phyloP scores from a whole-genome alignment of 2,888 invertebrate species.

The Watsonalla binaria region DNA sequence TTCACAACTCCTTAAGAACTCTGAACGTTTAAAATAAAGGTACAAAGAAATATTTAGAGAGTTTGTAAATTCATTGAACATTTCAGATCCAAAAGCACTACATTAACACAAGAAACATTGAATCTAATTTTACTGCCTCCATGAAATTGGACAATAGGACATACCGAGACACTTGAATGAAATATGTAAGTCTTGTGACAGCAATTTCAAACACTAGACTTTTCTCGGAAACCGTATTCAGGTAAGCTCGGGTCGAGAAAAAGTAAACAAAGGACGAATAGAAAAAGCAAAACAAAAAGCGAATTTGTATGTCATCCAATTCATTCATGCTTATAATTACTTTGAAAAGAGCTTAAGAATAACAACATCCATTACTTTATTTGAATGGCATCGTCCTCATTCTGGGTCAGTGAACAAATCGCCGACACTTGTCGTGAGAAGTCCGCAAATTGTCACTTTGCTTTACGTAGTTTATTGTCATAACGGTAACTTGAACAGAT shows the following conservation, averaged over 20 bases:
- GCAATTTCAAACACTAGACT: neutral
- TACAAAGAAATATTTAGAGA: slow-evolving; percentile 4
- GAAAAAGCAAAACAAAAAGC: neutral
- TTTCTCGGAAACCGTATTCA: neutral
- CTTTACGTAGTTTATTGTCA: neutral
- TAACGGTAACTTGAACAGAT: slow-evolving; percentile 21
- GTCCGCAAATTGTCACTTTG: slow-evolving; percentile 11
- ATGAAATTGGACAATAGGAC: neutral
- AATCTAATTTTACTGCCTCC: neutral
- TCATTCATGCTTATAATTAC: neutral
- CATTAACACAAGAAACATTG: neutral
- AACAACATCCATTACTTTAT: neutral
- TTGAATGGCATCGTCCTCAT: neutral
- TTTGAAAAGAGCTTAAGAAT: neutral
- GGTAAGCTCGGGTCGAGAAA: neutral
- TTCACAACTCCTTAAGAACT: slow-evolving; percentile 4
- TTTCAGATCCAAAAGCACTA: neutral
- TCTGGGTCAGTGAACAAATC: neutral
- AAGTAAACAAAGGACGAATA: neutral
- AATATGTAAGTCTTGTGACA: neutral
- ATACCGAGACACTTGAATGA: too few species aligned
- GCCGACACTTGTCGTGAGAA: slow-evolving; percentile 2
- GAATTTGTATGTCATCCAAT: neutral
- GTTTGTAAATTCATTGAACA: neutral
- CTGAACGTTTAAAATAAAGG: slow-evolving; percentile 4